Conservation (phyloP, 1,140 invertebrate genomes). For the Zaprionus ornatus region DNA sequence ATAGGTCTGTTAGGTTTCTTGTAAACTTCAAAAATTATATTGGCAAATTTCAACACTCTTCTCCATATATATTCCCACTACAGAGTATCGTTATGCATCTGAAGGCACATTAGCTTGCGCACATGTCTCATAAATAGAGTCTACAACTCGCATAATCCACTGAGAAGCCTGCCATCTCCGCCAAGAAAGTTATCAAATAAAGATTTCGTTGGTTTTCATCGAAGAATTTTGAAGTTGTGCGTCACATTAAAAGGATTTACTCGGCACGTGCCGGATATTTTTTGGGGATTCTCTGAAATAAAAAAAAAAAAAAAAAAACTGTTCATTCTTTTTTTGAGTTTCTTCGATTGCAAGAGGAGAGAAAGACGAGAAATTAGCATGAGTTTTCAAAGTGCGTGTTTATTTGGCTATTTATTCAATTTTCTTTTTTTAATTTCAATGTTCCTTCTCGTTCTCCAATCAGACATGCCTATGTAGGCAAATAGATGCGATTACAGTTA, state of each 20-base stretch:
- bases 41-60: not conserved
- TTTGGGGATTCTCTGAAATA: constrained; percentile 17
- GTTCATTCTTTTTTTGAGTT: constrained; percentile 14
- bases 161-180: not conserved
- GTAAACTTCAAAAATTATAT: not conserved
- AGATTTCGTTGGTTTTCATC: constrained; percentile 23
- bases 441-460: constrained; percentile 41
- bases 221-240: constrained; percentile 58
- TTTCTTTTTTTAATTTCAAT: constrained; percentile 6
- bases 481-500: constrained; percentile 81
- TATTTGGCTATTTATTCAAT: constrained; percentile 76
- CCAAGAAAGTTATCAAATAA: not conserved
- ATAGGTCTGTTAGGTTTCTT: too few species aligned
- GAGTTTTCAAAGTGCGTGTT: constrained; percentile 69
- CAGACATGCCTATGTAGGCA: constrained; percentile 61
- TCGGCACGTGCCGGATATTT: constrained; percentile 60
- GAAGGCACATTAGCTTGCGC: not conserved
- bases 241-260: constrained; percentile 79
- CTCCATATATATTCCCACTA: not conserved
- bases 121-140: constrained; percentile 8
- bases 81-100: not conserved
- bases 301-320: not conserved
- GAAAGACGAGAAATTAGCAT: constrained; percentile 70
- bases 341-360: constrained; percentile 52
- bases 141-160: constrained; percentile 12